Base-by-base conservation (phyloP, 2,113 vertebrate genomes). In the Proterorhinus semilunaris region DNA sequence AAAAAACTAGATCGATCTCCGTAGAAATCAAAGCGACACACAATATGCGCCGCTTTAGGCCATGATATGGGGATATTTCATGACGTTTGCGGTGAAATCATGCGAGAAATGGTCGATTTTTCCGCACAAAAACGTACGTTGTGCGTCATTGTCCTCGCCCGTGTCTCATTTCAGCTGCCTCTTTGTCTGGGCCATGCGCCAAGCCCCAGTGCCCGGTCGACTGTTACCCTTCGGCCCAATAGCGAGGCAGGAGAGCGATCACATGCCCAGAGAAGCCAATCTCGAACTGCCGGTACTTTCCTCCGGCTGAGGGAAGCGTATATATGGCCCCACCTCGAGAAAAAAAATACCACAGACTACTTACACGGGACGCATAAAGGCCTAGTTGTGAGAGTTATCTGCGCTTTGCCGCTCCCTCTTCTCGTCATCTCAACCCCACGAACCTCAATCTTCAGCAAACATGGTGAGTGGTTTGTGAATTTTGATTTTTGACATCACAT, bases 301-400 rank as follows among this genome's bases (percentile, higher is more conserved):
- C 58, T 36, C 58, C 36, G 13, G 10, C 7, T 11, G 36, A 61
- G 10, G 7, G 6, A 12, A 44, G 36, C 8, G n/a, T 61, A 61
- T 61, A 61, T 44, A 61, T 61, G 8, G 58, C 58, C 36, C 58
- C 58, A n/a, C 58, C 58, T 61, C 13, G 58, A 3, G 58, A 12
- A n/a, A 61, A 61, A 61, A 36, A 43, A 9, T 13, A 5, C 48
- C 66, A 75, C 55, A 69, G 69, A 82, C 72, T 71, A 89, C 88
- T 89, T 80, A 86, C 81, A 75, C 63, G 62, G 76, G 90, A 81
- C 82, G 62, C 90, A 42, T 90, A 71, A 83, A 63, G 58, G 68
- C 82, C 83, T 8, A 11, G 1, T 10, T 73, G 87, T 87, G 75
- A 90, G 88, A 86, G 57, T 21, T 68, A 27, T 53, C 59, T 17